These are phyloP conservation scores for Aquatica leii DNA, from an alignment of 2,888 invertebrate species.

Conservation along the genomic window DNA sequence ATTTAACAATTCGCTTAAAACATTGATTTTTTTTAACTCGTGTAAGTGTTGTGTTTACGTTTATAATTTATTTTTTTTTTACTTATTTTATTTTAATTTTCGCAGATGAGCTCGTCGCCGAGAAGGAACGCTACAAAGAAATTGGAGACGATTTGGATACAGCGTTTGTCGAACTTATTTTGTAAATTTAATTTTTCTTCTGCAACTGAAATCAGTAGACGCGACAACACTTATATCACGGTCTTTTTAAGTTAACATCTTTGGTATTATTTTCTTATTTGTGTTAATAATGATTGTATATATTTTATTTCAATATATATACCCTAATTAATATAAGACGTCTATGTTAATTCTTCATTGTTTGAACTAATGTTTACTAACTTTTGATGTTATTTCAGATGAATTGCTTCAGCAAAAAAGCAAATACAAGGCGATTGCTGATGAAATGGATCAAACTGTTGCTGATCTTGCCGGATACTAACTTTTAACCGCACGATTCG, in stretches of 20 bases:
- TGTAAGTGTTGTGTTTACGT: not conserved
- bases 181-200: slow-evolving; percentile 54
- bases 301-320: slow-evolving; percentile 46
- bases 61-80: not conserved
- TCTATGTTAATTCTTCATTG: not conserved
- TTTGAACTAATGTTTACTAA: slow-evolving; percentile 27
- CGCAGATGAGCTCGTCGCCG: slow-evolving; percentile 93
- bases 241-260: slow-evolving; percentile 13
- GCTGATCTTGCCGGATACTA: slow-evolving; percentile 94
- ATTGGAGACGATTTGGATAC: slow-evolving; percentile 99
- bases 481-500: slow-evolving; percentile 11
- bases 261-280: slow-evolving; percentile 33
- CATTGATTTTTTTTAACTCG: too few species aligned
- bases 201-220: slow-evolving; percentile 26
- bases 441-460: slow-evolving; percentile 96
- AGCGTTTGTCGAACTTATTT: slow-evolving; percentile 94
- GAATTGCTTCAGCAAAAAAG: slow-evolving; percentile 91
- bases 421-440: slow-evolving; percentile 97
- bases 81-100: slow-evolving; percentile 42
- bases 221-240: slow-evolving; percentile 39
- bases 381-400: slow-evolving; percentile 68
- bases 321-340: slow-evolving; percentile 15
- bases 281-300: slow-evolving; percentile 44
- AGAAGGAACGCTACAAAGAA: slow-evolving; percentile 99
- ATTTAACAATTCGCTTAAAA: too few species aligned